These are phyloP conservation scores for Spinus pinus DNA, from an alignment of 2,797 vertebrate species.

Conservation along the genomic window DNA sequence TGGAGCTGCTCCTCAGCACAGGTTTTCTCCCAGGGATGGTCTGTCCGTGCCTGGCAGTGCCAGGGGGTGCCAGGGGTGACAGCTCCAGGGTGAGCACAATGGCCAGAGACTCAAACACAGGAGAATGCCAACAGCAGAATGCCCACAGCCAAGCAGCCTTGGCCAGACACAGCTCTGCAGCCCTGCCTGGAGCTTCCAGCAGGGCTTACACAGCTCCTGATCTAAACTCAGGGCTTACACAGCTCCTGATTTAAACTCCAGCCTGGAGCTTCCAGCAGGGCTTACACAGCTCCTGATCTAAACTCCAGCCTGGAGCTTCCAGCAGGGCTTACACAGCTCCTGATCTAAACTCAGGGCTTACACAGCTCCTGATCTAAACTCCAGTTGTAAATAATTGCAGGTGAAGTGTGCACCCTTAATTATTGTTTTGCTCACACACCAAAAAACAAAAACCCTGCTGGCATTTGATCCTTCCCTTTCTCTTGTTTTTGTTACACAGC, in stretches of 20 bases:
- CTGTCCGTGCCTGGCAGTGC: too few species aligned
- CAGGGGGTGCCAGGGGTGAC: too few species aligned
- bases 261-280: background rate
- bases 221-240: too few species aligned
- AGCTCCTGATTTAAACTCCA: background rate
- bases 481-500: background rate
- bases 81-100: too few species aligned
- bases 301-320: background rate
- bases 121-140: background rate
- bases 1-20: too few species aligned
- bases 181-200: background rate
- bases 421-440: background rate
- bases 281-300: background rate
- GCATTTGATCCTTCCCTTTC: constrained; percentile 14
- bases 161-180: constrained; percentile 1
- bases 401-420: constrained; percentile 23
- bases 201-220: background rate
- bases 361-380: background rate
- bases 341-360: background rate
- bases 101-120: too few species aligned
- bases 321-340: background rate
- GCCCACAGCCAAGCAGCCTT: background rate
- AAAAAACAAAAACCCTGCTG: background rate
- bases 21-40: too few species aligned
- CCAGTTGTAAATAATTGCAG: constrained; percentile 1